Percentiles rank a stretch among this genome's conserved stretches.
These are phyloP conservation scores for Brachirus orientalis DNA, from an alignment of 2,113 vertebrate species.

Conservation along the genomic window DNA sequence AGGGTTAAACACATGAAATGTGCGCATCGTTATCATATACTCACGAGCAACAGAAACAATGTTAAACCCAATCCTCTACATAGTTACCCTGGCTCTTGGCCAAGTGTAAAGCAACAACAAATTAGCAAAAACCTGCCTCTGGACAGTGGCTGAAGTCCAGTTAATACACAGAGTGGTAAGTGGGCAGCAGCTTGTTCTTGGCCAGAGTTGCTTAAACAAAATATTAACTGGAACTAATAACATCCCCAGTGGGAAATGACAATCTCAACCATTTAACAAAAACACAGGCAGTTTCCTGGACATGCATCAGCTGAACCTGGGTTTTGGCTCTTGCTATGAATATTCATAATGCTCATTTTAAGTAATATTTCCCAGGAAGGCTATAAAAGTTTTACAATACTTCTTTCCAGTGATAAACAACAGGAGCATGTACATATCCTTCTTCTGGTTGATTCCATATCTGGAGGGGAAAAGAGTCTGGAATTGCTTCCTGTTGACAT, in stretches of 20 bases:
- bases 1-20: too few relatives aligned
- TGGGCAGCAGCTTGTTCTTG: slow-evolving; percentile 54
- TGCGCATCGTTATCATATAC: too few relatives aligned
- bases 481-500: slow-evolving; percentile 63
- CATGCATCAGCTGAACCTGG: slow-evolving; percentile 26
- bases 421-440: slow-evolving; percentile 14
- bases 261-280: slow-evolving; percentile 32
- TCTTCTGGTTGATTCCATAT: slow-evolving; percentile 26
- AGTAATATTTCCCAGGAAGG: slow-evolving; percentile 25
- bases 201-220: slow-evolving; percentile 48
- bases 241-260: slow-evolving; percentile 23
- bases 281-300: slow-evolving; percentile 43
- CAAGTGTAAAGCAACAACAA: too few relatives aligned
- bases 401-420: slow-evolving; percentile 36
- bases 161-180: slow-evolving; percentile 57
- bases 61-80: neutral
- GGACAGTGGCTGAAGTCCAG: slow-evolving; percentile 52
- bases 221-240: slow-evolving; percentile 70
- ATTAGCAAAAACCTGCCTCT: slow-evolving; percentile 13
- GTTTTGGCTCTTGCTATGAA: slow-evolving; percentile 36
- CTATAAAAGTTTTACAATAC: slow-evolving; percentile 51
- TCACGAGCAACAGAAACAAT: too few relatives aligned
- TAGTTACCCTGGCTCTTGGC: slow-evolving; percentile 14
- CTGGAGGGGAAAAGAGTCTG: slow-evolving; percentile 27
- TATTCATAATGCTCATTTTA: slow-evolving; percentile 34